Base-by-base conservation (phyloP, 2,888 invertebrate genomes). In the Heterodera filipjevi region DNA sequence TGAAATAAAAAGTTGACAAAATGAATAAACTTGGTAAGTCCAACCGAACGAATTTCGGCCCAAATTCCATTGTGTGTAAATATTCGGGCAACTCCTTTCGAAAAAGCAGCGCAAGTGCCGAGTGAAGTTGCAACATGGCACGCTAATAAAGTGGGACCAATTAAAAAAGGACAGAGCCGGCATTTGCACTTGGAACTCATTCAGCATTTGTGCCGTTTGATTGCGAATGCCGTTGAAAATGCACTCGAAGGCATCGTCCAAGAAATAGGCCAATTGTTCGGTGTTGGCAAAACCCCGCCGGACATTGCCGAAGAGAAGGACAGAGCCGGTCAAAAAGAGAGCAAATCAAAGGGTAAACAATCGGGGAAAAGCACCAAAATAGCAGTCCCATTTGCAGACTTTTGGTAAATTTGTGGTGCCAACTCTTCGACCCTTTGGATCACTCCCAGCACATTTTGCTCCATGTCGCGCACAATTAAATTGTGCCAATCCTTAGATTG, bases 21-120 rank as follows among this genome's bases (percentile, higher is more conserved):
- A 44, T 30, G 14, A n/a, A n/a, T 64, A 32, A n/a, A 19, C 33
- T 19, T 19, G 19, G 12, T 27, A n/a, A 73, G 30, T n/a, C 74
- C 74, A 59, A 87, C 86, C 83, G 83, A n/a, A 86, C 85, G 76
- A 88, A 88, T 79, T 86, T 87, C 12, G 81, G 77, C 3, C 87
- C 88, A 74, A 88, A 88, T 27, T 87, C 86, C 72, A 88, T 88
- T 46, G 86, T 86, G 32, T 86, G 85, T 76, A 88, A 64, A 80
- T 89, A 88, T 49, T 86, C 86, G 10, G 85, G 85, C 44, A 88
- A 81, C 64, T 88, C 88, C 77, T 88, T 86, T 53, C 85, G 83
- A 82, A 88, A 88, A 14, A 88, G 71, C 66, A 32, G 16, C 16
- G 14, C 71, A 14, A 44, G 68, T n/a, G 77, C 71, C n/a, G 81